Percentiles rank a stretch among this genome's conserved stretches.
phyloP scores from a whole-genome alignment of 2,888 invertebrate genomes.

The Selenia dentaria region DNA sequence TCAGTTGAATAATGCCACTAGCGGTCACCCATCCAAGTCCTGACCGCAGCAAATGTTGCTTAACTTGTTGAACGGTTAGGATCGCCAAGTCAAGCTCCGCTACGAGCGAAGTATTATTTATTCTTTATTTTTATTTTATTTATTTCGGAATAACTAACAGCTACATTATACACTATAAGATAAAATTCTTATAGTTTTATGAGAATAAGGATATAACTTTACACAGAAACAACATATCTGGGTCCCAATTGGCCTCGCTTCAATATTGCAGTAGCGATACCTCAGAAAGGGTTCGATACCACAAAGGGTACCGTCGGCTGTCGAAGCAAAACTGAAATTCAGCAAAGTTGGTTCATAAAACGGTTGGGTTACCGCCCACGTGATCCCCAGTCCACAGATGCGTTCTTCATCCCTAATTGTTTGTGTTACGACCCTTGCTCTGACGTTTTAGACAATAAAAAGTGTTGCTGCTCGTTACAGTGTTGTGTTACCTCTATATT shows the following conservation, averaged over 20 bases:
- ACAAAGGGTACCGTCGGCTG: conserved; percentile 9
- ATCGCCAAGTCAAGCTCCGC: no score
- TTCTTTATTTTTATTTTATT: no score
- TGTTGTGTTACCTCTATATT: neutral
- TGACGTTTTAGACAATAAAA: conserved; percentile 17
- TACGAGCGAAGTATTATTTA: no score
- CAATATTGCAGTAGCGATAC: conserved; percentile 2
- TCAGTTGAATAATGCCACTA: no score
- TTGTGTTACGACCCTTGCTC: conserved; percentile 20
- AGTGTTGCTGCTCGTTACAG: neutral
- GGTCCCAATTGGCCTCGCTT: neutral
- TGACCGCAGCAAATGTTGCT: no score
- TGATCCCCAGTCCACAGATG: conserved; percentile 10
- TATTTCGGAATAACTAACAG: no score
- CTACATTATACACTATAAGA: no score
- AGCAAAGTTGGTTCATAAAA: conserved; percentile 21
- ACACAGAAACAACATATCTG: no score
- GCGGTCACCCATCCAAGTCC: no score
- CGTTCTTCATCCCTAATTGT: conserved; percentile 13
- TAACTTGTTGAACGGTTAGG: no score
- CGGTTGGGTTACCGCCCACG: conserved; percentile 7
- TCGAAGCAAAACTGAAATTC: conserved; percentile 17
- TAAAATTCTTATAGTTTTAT: no score
- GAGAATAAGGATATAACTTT: no score
- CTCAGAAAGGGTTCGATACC: conserved; percentile 7